Evolutionary conservation across 2,113 vertebrate species (phyloP), one percentile per base, ranked within the genome.

Genomic region (Paraplagusia blochii): DNA sequence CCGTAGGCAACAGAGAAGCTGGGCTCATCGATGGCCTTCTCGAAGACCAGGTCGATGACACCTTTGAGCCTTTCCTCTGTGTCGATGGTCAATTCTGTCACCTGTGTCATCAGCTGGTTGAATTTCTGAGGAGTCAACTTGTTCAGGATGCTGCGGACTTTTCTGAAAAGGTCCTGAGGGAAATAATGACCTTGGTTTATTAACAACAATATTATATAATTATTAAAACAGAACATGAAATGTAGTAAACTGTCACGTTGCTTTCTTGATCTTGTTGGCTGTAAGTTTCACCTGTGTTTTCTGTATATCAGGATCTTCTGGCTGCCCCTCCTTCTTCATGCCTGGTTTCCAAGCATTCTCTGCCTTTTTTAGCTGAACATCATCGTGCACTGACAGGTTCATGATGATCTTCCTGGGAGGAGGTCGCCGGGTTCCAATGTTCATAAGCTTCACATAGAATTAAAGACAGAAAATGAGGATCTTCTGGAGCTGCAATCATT

Each of bases 121-220:
- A 99, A 99, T 94, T 97, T 99, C 87, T 99, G 96, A 1, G 96
- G 96, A 0, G 96, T 99, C 81, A 99, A 84, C 82, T 99, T 99
- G 90, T 99, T 99, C 77, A 99, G 85, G 88, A 99, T 98, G 90
- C 96, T 97, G 46, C 96, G 93, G 18, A 99, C 96, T 82, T 95
- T 97, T 67, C 92, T 93, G 88, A 99, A 96, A 72, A 99, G 91
- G 7, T 98, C 96, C 96, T 98, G 72, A 5, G 14, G 34, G 52
- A 14, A 63, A 40, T 5, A 1, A 13, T 13, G 13, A 40, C 13
- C 34, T 8, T 5, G 1, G 12, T 38, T 29, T 29, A 29, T 29
- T 29, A 29, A 29, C 22, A 29, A 29, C 22, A 29, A 29, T 29
- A 29, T 29, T 29, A 29, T 29, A 29, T 29, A 29, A 29, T 29